Evolutionary conservation across 2,113 vertebrate genomes (phyloP).

Genomic region (Triplophysa tibetana): DNA sequence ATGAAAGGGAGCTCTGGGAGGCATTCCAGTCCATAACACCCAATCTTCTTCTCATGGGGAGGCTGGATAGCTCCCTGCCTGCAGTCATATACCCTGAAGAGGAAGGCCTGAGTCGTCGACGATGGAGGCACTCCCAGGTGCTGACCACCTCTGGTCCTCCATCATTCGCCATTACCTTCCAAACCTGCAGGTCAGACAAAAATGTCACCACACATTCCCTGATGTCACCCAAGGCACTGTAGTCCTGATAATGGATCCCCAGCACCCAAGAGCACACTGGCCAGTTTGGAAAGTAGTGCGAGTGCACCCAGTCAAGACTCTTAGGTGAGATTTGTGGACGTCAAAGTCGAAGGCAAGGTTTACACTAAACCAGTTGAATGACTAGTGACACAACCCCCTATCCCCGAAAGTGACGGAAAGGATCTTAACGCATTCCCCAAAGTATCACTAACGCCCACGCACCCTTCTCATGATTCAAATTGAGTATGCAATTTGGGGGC

Average conservation of each 20-base stretch:
- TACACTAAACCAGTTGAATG: no score
- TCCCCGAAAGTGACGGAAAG: background rate
- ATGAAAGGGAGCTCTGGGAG: no score
- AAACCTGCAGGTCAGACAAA: background rate
- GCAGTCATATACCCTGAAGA: slow-evolving; percentile 1
- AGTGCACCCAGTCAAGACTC: background rate
- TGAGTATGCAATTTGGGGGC: no score
- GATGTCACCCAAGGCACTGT: background rate
- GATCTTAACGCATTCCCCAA: no score
- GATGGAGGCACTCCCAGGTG: background rate
- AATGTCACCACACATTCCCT: background rate
- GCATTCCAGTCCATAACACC: background rate
- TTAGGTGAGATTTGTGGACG: background rate
- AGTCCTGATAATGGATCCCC: slow-evolving; percentile 7
- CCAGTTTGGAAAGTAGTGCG: background rate
- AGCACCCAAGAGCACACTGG: background rate
- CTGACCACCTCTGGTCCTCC: background rate
- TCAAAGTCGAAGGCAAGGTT: no score
- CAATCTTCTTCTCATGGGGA: background rate
- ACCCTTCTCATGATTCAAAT: no score
- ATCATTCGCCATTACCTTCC: slow-evolving; percentile 16
- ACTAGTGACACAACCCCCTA: no score
- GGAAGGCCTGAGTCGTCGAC: background rate
- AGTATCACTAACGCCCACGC: no score
- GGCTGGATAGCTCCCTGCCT: background rate